Conservation (phyloP, 2,797 vertebrate species). For the Tinamus major region DNA sequence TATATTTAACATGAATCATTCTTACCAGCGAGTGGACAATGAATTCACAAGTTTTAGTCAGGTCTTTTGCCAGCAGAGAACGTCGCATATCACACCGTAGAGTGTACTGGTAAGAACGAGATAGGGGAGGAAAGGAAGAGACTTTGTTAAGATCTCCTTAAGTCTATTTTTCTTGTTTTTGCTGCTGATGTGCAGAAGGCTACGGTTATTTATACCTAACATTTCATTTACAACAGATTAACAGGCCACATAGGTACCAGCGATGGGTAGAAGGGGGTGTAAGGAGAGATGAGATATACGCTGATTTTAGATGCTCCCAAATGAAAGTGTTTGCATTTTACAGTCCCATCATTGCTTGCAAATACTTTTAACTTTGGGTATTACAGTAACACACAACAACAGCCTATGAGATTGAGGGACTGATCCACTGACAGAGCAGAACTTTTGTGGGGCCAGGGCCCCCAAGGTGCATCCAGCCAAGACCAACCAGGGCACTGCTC, state of each 20-base stretch:
- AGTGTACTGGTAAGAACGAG: conserved; percentile 82
- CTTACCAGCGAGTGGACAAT: conserved; percentile 93
- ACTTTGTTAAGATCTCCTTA: neutral
- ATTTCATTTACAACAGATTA: neutral
- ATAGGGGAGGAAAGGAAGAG: neutral
- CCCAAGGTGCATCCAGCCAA: neutral
- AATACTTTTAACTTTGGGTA: neutral
- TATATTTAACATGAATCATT: neutral
- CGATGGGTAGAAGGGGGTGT: neutral
- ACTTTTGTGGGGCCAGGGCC: neutral
- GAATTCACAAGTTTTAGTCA: conserved; percentile 95
- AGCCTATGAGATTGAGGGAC: neutral
- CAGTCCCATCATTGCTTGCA: neutral
- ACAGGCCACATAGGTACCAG: neutral
- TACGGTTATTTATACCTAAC: neutral
- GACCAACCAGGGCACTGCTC: neutral
- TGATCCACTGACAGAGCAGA: neutral
- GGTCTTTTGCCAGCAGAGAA: conserved; percentile 93
- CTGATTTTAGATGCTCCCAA: neutral
- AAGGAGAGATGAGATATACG: neutral
- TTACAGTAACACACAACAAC: neutral
- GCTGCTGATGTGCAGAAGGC: neutral
- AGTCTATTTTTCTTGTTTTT: neutral
- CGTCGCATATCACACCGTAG: conserved; percentile 95
- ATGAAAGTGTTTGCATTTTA: neutral